Conservation (phyloP, 2,797 vertebrate species). For the Galago senegalensis region DNA sequence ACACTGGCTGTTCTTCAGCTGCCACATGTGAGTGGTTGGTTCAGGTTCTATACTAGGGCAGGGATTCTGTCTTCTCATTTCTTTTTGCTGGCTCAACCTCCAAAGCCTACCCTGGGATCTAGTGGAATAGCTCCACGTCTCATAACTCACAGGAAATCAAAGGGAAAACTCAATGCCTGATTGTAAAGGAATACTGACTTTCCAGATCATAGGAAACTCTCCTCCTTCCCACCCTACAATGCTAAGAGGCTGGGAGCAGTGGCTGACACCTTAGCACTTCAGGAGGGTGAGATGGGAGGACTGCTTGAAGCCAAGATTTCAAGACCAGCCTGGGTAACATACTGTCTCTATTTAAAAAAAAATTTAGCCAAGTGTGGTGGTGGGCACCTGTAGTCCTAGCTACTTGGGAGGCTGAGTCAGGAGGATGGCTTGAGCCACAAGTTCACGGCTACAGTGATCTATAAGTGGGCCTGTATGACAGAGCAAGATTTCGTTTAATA, state of each 20-base stretch:
- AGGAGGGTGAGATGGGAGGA: not conserved
- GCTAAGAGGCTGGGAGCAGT: no score
- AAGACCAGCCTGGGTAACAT: not conserved
- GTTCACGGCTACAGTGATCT: no score
- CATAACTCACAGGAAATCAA: not conserved
- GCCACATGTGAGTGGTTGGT: fast-evolving
- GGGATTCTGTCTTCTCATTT: not conserved
- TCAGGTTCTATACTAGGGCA: not conserved
- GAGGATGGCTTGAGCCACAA: no score
- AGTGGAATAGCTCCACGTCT: not conserved
- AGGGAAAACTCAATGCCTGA: not conserved
- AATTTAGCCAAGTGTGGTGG: not conserved
- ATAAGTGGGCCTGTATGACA: no score
- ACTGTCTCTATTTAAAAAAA: not conserved
- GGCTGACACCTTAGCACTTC: not conserved
- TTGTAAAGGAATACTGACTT: not conserved
- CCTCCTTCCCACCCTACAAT: not conserved
- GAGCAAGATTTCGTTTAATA: no score
- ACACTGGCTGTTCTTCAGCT: no score
- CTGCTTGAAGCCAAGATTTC: not conserved
- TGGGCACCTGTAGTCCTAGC: no score
- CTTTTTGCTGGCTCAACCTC: not conserved
- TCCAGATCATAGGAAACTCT: not conserved
- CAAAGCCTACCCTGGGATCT: not conserved
- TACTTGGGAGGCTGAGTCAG: no score